These are phyloP conservation scores for Lingula anatina DNA, from an alignment of 2,888 invertebrate genomes.

Conservation along the genomic window DNA sequence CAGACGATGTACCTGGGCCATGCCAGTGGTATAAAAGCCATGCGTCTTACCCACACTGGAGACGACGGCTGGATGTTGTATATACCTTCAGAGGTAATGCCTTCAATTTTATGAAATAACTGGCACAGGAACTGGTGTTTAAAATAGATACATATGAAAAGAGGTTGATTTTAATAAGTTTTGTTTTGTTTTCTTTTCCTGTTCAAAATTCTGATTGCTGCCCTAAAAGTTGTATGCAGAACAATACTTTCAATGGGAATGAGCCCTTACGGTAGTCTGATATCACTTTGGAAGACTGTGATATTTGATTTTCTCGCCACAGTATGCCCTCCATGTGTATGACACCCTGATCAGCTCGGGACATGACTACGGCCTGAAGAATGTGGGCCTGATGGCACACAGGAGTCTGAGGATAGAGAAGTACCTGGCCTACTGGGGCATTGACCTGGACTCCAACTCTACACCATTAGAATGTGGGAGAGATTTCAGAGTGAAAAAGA, in stretches of 20 bases:
- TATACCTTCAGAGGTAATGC: slow-evolving; percentile 90
- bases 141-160: no score
- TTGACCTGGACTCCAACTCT: slow-evolving; percentile 89
- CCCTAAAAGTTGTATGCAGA: no score
- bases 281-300: no score
- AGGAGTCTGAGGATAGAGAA: slow-evolving; percentile 79
- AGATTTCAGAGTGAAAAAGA: slow-evolving; percentile 93
- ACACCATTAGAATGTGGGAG: slow-evolving; percentile 95
- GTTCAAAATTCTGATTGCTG: no score
- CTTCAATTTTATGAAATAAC: no score
- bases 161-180: no score
- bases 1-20: slow-evolving; percentile 82
- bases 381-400: slow-evolving; percentile 70
- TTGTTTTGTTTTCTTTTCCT: no score
- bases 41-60: slow-evolving; percentile 95
- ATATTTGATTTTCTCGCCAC: slow-evolving; percentile 6
- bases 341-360: slow-evolving; percentile 80
- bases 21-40: slow-evolving; percentile 88
- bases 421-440: slow-evolving; percentile 98
- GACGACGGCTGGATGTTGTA: slow-evolving; percentile 98
- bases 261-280: no score
- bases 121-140: no score
- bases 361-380: slow-evolving; percentile 81
- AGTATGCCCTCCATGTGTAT: slow-evolving; percentile 95
- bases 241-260: no score